Percentiles rank a stretch among this genome's conserved stretches.
These are phyloP conservation scores for Pachymerium ferrugineum DNA, from an alignment of 2,888 invertebrate genomes.

Conservation along the genomic window DNA sequence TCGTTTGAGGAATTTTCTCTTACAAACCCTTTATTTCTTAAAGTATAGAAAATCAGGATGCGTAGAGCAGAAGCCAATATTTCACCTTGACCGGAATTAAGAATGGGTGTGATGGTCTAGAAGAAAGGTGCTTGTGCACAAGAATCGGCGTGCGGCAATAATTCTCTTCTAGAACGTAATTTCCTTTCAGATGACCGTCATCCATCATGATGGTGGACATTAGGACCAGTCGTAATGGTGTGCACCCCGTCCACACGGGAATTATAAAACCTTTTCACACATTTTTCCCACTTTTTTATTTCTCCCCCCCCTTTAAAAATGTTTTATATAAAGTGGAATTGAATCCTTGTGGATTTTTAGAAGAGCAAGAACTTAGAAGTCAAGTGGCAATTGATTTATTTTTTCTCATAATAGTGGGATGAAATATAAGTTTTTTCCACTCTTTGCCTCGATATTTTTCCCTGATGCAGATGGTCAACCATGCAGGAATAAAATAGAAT, in stretches of 20 bases:
- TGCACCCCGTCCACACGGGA: neutral
- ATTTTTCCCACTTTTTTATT: neutral
- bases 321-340: neutral
- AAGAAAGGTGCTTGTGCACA: neutral
- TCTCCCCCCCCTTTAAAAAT: neutral
- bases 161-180: constrained; percentile 8
- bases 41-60: neutral
- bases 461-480: neutral
- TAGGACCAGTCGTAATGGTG: constrained; percentile 1
- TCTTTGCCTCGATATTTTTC: neutral
- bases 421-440: constrained; percentile 17
- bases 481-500: constrained; percentile 17
- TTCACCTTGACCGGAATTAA: constrained; percentile 24
- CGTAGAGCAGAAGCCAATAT: neutral
- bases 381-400: constrained; percentile 25
- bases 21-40: too few species aligned
- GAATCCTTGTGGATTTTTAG: neutral
- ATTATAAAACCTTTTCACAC: neutral
- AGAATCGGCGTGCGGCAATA: constrained; percentile 6
- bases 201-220: constrained; percentile 9
- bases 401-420: neutral
- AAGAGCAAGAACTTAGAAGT: neutral
- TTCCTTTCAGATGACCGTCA: constrained; percentile 10
- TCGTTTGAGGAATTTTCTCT: too few species aligned
- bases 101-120: neutral